These are phyloP conservation scores for Clarias pachynema DNA, from an alignment of 2,797 vertebrate genomes.

Conservation along the genomic window DNA sequence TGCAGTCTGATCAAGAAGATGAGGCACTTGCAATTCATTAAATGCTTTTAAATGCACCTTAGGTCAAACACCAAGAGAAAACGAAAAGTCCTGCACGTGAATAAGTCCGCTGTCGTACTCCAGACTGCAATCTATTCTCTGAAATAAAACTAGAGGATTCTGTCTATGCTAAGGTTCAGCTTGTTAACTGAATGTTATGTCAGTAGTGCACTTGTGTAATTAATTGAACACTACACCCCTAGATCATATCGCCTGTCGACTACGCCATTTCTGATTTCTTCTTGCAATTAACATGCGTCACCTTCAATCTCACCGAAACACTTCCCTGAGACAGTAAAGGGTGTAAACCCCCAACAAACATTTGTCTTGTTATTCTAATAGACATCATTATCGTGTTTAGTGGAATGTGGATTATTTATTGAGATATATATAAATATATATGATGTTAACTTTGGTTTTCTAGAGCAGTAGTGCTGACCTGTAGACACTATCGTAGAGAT, in stretches of 20 bases:
- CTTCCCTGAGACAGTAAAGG: constrained; percentile 33
- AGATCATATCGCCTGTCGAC: constrained; percentile 66
- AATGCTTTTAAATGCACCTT: constrained; percentile 6
- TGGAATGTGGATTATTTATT: constrained; percentile 83
- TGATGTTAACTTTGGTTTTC: constrained; percentile 71
- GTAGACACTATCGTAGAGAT: constrained; percentile 73
- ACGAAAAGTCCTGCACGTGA: background rate
- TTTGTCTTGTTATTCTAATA: constrained; percentile 70
- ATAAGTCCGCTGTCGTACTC: background rate
- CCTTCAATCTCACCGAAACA: constrained; percentile 13
- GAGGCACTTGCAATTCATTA: background rate
- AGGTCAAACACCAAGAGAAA: background rate
- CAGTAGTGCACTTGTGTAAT: constrained; percentile 69
- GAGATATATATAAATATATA: constrained; percentile 69
- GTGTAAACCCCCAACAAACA: constrained; percentile 52
- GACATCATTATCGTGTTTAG: constrained; percentile 75
- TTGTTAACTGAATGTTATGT: constrained; percentile 69
- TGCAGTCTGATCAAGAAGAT: constrained; percentile 7
- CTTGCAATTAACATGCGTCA: background rate
- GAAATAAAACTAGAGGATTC: constrained; percentile 28
- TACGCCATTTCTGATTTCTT: constrained; percentile 61
- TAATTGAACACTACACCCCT: constrained; percentile 63
- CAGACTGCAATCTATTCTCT: constrained; percentile 5
- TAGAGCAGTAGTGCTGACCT: constrained; percentile 67
- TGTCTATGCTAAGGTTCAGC: constrained; percentile 27